These are phyloP conservation scores for Malthinus seriepunctatus DNA, from an alignment of 2,888 invertebrate species.

Conservation along the genomic window DNA sequence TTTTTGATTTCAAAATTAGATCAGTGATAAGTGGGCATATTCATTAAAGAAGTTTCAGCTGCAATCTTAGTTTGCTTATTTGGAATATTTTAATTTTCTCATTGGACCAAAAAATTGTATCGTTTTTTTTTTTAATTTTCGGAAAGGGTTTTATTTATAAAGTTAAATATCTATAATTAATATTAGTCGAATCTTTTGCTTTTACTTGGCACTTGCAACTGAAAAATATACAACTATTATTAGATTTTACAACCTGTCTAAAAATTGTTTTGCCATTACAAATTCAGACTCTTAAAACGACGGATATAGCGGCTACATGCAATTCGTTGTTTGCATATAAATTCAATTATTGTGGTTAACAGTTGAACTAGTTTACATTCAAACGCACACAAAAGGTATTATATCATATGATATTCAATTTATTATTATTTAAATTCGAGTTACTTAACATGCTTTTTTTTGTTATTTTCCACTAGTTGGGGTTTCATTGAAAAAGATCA, in stretches of 20 bases:
- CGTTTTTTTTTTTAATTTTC: too few relatives aligned
- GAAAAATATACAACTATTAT: constrained; percentile 23
- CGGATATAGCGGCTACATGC: constrained; percentile 13
- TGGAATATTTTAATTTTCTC: too few relatives aligned
- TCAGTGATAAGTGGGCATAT: too few relatives aligned
- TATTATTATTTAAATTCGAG: background rate
- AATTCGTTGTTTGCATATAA: constrained; percentile 8
- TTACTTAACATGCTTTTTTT: too few relatives aligned
- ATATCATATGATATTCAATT: background rate
- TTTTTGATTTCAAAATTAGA: too few relatives aligned
- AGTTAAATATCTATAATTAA: too few relatives aligned
- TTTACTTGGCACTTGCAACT: constrained; percentile 15
- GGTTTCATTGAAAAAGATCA: constrained; percentile 40
- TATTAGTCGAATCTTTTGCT: too few relatives aligned
- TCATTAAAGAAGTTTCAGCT: too few relatives aligned
- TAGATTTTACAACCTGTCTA: constrained; percentile 27
- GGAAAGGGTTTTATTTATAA: too few relatives aligned
- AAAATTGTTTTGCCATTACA: constrained; percentile 16
- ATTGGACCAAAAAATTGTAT: too few relatives aligned
- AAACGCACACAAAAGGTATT: background rate
- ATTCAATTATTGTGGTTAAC: background rate
- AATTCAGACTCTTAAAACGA: constrained; percentile 19
- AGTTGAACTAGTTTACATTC: background rate
- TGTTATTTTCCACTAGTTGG: constrained; percentile 34
- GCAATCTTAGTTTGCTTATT: too few relatives aligned